These are phyloP conservation scores for Scaptomyza graminum DNA, from an alignment of 1,140 invertebrate genomes.

Conservation along the genomic window DNA sequence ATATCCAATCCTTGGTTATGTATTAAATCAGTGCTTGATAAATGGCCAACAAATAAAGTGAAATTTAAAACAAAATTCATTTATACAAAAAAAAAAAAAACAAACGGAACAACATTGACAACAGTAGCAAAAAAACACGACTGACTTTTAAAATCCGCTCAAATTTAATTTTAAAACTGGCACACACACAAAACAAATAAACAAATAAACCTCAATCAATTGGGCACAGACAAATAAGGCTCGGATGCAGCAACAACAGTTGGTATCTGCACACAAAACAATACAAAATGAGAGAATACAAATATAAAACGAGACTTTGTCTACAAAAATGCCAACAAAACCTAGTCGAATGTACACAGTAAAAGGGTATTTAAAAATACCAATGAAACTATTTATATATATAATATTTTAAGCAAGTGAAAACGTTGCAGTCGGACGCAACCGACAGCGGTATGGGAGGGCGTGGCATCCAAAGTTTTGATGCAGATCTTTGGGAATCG, in stretches of 20 bases:
- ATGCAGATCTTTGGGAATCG: too few species aligned
- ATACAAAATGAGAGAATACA: constrained; percentile 9
- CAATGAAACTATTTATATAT: too few species aligned
- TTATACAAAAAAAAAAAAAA: constrained; percentile 34
- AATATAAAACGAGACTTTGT: constrained; percentile 36
- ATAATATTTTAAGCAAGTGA: too few species aligned
- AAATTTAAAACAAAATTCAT: constrained; percentile 14
- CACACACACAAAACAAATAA: constrained; percentile 30
- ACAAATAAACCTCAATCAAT: constrained; percentile 74
- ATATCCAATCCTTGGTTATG: constrained; percentile 21
- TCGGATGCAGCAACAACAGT: constrained; percentile 38
- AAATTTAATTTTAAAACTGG: constrained; percentile 74
- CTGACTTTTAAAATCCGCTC: constrained; percentile 72
- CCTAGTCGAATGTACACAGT: neutral
- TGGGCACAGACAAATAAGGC: constrained; percentile 74
- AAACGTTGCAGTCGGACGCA: too few species aligned
- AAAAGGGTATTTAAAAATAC: too few species aligned
- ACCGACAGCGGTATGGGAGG: too few species aligned
- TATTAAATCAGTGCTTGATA: constrained; percentile 58
- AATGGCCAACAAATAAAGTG: constrained; percentile 28
- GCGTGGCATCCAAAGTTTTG: too few species aligned
- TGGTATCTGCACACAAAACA: constrained; percentile 3
- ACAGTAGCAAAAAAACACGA: constrained; percentile 7
- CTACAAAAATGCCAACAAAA: constrained; percentile 27
- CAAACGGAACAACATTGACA: constrained; percentile 2